These are phyloP conservation scores for Ianthella basta DNA, from an alignment of 37 sponge, comb jelly and placozoan species.

Conservation along the genomic window DNA sequence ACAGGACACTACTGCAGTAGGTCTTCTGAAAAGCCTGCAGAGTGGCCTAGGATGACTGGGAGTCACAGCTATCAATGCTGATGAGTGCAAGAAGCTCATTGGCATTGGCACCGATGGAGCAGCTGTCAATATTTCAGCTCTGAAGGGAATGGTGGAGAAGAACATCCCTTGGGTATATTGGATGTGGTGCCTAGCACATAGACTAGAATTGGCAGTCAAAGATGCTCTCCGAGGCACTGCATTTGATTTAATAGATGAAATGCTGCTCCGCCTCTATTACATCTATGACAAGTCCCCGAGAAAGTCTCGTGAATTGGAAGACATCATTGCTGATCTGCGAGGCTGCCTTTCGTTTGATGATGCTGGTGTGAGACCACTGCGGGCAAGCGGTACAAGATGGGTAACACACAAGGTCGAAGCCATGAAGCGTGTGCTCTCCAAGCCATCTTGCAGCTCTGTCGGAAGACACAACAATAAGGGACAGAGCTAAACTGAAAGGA, in stretches of 20 bases:
- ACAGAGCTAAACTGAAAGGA: conserved; percentile 62
- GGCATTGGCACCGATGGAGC: conserved; percentile 75
- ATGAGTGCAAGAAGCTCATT: conserved; percentile 53
- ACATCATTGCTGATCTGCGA: conserved; percentile 37
- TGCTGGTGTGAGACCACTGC: conserved; percentile 45
- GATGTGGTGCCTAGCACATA: no score
- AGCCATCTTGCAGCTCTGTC: conserved; percentile 62
- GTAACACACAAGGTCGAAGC: conserved; percentile 61
- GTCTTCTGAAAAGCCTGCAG: conserved; percentile 39
- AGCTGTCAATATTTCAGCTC: conserved; percentile 42
- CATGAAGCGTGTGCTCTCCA: conserved; percentile 71
- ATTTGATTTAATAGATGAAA: no score
- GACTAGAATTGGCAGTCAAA: no score
- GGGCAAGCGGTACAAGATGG: conserved; percentile 56
- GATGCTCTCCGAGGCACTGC: no score
- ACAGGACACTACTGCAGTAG: conserved; percentile 33
- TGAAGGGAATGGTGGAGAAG: no score
- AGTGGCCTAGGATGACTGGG: conserved; percentile 42
- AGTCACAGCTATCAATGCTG: conserved; percentile 32
- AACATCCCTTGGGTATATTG: no score
- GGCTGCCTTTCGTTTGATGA: conserved; percentile 29
- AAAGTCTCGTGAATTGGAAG: conserved; percentile 47
- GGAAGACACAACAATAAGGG: conserved; percentile 45
- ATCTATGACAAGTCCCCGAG: conserved; percentile 48
- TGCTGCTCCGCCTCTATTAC: no score